These are phyloP conservation scores for Phengaris arion DNA, from an alignment of 2,888 invertebrate genomes.

Conservation along the genomic window DNA sequence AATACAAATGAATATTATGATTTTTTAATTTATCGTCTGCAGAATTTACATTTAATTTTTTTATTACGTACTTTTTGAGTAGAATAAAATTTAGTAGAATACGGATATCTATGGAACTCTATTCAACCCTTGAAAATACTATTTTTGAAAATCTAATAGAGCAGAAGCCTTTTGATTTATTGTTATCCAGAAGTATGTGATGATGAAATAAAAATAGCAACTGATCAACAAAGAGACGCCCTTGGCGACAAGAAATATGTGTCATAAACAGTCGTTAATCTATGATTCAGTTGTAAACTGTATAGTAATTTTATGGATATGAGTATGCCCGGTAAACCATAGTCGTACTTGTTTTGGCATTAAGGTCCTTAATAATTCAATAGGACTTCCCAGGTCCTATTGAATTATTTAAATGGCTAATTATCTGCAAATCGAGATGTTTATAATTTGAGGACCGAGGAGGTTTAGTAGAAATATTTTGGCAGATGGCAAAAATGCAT, in stretches of 20 bases:
- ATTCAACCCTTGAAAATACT: neutral
- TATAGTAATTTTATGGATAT: neutral
- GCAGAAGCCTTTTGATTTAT: neutral
- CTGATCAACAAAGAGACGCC: neutral
- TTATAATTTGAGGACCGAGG: too few species aligned
- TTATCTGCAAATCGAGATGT: neutral
- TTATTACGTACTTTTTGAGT: too few species aligned
- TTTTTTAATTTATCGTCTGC: neutral
- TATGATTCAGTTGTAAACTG: neutral
- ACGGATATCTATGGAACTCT: neutral
- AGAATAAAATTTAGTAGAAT: too few species aligned
- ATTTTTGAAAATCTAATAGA: too few species aligned
- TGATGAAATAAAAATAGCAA: slow-evolving; percentile 12
- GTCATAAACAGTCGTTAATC: slow-evolving; percentile 20
- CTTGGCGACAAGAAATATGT: slow-evolving; percentile 21
- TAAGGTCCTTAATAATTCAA: neutral
- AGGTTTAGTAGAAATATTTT: too few species aligned
- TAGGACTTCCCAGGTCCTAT: neutral
- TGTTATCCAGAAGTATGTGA: neutral
- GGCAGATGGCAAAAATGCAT: too few species aligned
- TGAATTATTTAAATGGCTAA: neutral
- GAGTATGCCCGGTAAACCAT: neutral
- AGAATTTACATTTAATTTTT: too few species aligned
- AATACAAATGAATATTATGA: neutral
- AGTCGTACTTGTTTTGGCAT: neutral